Evolutionary conservation across 1,140 invertebrate genomes (phyloP).

Genomic region (Belonocnema kinseyi): DNA sequence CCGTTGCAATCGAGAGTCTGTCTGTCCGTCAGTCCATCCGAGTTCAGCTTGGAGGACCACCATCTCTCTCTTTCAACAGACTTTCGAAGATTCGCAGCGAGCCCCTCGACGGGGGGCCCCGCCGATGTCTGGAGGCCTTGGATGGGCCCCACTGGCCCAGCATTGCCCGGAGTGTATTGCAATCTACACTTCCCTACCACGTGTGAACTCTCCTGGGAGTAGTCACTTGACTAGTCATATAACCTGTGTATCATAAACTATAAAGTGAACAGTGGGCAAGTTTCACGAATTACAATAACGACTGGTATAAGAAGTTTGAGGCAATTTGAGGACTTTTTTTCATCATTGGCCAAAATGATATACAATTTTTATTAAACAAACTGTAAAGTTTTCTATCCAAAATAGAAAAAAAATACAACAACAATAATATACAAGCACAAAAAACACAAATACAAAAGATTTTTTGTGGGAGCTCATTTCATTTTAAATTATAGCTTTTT

Average conservation of each 20-base stretch:
- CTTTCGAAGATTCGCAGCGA: constrained; percentile 55
- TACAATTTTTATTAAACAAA: too few relatives aligned
- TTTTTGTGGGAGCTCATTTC: too few relatives aligned
- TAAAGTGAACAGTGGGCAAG: neutral
- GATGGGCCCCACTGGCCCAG: constrained; percentile 45
- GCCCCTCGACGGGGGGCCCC: constrained; percentile 47
- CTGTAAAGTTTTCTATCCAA: too few relatives aligned
- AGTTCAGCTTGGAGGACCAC: neutral
- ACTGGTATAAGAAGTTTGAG: too few relatives aligned
- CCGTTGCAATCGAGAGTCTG: constrained; percentile 46
- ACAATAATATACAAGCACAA: too few relatives aligned
- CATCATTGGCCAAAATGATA: too few relatives aligned
- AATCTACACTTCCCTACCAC: constrained; percentile 19
- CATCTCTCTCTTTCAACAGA: constrained; percentile 14
- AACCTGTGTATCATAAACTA: neutral
- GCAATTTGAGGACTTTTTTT: too few relatives aligned
- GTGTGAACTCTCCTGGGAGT: neutral
- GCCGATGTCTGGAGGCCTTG: constrained; percentile 65
- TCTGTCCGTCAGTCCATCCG: constrained; percentile 22
- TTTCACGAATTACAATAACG: neutral
- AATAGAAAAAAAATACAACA: too few relatives aligned
- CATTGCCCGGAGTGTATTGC: constrained; percentile 25
- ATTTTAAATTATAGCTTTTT: too few relatives aligned
- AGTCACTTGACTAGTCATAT: neutral
- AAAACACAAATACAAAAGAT: too few relatives aligned